A percentile compares a stretch with the other conserved stretches of the same genome.
These are phyloP conservation scores for Yponomeuta sedellus DNA, from an alignment of 2,888 invertebrate species.

Conservation along the genomic window DNA sequence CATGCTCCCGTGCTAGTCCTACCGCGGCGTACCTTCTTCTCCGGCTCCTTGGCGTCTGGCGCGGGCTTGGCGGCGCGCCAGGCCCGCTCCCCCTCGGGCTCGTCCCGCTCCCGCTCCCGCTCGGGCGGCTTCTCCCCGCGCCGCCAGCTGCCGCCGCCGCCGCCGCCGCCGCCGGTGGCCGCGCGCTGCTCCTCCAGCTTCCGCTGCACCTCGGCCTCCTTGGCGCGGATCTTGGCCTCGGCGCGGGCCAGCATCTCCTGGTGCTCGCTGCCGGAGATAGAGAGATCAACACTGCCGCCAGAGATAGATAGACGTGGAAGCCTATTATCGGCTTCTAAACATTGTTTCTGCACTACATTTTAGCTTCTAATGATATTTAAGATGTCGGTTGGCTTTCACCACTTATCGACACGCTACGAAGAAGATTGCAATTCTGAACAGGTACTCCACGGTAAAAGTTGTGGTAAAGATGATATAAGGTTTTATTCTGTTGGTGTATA, in stretches of 20 bases:
- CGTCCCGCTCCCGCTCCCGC: slow-evolving; percentile 25
- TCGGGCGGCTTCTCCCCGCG: slow-evolving; percentile 34
- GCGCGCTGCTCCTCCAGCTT: slow-evolving; percentile 68
- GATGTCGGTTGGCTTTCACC: too few species aligned
- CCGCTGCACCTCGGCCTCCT: slow-evolving; percentile 83
- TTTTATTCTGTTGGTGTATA: too few species aligned
- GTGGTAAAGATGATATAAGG: too few species aligned
- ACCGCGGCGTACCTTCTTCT: slow-evolving; percentile 35
- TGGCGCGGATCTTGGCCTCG: slow-evolving; percentile 80
- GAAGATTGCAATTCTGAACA: too few species aligned
- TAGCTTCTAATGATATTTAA: too few species aligned
- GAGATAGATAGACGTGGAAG: too few species aligned
- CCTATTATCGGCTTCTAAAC: too few species aligned
- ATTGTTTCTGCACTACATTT: too few species aligned
- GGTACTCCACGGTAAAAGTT: too few species aligned
- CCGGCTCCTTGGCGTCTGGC: slow-evolving; percentile 32
- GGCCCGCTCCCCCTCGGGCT: slow-evolving; percentile 20
- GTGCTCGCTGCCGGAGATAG: slow-evolving; percentile 70
- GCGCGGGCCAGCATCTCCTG: slow-evolving; percentile 80
- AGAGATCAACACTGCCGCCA: too few species aligned
- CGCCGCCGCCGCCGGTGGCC: slow-evolving; percentile 27
- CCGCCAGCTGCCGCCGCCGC: slow-evolving; percentile 40
- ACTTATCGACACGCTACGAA: too few species aligned
- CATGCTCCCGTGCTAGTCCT: too few species aligned
- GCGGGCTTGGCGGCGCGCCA: slow-evolving; percentile 28